These are phyloP conservation scores for Lutraria lutraria DNA, from an alignment of 2,888 invertebrate genomes.

Conservation along the genomic window DNA sequence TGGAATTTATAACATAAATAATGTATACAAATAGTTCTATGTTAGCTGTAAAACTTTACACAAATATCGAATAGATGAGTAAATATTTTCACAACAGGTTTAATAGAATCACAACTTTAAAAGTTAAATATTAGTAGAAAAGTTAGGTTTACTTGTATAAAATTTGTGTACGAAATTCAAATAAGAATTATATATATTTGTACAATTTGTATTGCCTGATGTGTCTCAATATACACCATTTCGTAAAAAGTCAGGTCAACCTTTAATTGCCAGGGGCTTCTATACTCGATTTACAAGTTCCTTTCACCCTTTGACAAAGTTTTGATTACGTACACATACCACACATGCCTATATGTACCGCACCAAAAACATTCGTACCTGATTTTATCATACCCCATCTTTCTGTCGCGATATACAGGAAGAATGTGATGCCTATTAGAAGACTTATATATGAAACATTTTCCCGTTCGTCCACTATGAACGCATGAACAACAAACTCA, in stretches of 20 bases:
- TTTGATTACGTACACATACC: neutral
- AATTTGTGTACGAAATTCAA: neutral
- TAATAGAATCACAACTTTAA: neutral
- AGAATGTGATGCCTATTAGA: neutral
- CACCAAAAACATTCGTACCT: neutral
- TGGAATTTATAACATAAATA: conserved; percentile 10
- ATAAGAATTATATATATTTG: neutral
- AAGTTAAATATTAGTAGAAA: conserved; percentile 11
- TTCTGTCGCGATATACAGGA: neutral
- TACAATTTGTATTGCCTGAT: neutral
- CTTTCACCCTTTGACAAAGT: neutral
- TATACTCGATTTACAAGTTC: neutral
- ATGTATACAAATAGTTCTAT: neutral
- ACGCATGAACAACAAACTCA: too few species aligned
- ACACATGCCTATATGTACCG: neutral
- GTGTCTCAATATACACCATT: too few species aligned
- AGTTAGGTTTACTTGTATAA: neutral
- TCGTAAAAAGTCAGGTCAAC: too few species aligned
- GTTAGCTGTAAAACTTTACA: conserved; percentile 1
- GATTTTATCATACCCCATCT: neutral
- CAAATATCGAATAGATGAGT: neutral
- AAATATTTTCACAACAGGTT: conserved; percentile 23
- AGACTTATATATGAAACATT: too few species aligned
- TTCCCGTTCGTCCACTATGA: too few species aligned
- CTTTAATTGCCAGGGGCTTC: too few species aligned